These are phyloP conservation scores for Anastrepha obliqua DNA, from an alignment of 1,140 invertebrate species.

Conservation along the genomic window DNA sequence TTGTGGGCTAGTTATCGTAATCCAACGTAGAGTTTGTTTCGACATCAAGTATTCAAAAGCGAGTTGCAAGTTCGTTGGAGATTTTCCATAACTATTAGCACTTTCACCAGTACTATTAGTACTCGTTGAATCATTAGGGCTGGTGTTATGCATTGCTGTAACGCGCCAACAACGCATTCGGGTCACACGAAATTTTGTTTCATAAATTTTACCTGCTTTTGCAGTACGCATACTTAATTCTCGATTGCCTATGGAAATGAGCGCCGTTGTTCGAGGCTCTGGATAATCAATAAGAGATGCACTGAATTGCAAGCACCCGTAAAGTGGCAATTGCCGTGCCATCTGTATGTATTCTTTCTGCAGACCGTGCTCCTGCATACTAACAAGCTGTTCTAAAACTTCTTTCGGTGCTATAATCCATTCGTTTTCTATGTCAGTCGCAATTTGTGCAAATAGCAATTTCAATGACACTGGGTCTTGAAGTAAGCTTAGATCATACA, in stretches of 20 bases:
- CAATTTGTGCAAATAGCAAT: slow-evolving; percentile 90
- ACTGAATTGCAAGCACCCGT: slow-evolving; percentile 86
- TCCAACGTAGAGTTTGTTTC: slow-evolving; percentile 94
- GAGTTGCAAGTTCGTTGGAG: slow-evolving; percentile 77
- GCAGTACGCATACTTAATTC: slow-evolving; percentile 83
- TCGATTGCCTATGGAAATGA: slow-evolving; percentile 85
- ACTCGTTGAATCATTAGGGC: slow-evolving; percentile 75
- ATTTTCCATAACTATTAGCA: slow-evolving; percentile 47
- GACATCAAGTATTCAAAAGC: slow-evolving; percentile 97
- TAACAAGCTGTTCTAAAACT: slow-evolving; percentile 81
- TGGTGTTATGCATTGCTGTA: slow-evolving; percentile 83
- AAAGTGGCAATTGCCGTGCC: slow-evolving; percentile 87
- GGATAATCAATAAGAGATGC: slow-evolving; percentile 82
- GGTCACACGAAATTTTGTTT: slow-evolving; percentile 93
- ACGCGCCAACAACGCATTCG: slow-evolving; percentile 97
- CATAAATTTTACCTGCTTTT: slow-evolving; percentile 78
- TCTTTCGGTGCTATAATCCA: slow-evolving; percentile 88
- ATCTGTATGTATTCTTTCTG: slow-evolving; percentile 91
- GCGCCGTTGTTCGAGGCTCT: slow-evolving; percentile 79
- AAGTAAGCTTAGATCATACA: slow-evolving; percentile 88
- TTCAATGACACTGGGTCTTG: slow-evolving; percentile 88
- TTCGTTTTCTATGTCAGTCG: slow-evolving; percentile 88
- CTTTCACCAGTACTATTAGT: slow-evolving; percentile 16
- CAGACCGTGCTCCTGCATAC: slow-evolving; percentile 83
- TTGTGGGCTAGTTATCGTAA: slow-evolving; percentile 91